phyloP scores from a whole-genome alignment of 2,888 invertebrate genomes.

The Latrodectus elegans region DNA sequence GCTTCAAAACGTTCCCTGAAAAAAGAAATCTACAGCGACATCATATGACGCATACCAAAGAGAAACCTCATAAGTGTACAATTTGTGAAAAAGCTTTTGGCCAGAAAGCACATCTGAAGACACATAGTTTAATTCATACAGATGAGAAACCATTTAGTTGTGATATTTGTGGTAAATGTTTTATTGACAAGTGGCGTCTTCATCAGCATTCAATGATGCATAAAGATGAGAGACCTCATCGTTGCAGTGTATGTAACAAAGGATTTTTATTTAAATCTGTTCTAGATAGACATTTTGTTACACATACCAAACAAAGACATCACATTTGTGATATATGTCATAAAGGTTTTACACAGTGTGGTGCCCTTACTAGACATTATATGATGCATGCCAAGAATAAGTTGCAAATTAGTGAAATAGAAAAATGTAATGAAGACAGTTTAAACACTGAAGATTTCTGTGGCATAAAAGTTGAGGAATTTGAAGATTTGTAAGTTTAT shows the following conservation, averaged over 20 bases:
- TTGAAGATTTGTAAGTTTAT: too few relatives aligned
- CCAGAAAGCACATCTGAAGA: constrained; percentile 7
- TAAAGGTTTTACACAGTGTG: not conserved
- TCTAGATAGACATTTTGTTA: not conserved
- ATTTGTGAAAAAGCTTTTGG: constrained; percentile 10
- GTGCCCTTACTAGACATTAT: not conserved
- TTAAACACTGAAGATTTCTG: too few relatives aligned
- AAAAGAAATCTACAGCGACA: constrained; percentile 4
- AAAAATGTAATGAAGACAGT: too few relatives aligned
- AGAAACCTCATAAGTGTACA: constrained; percentile 1
- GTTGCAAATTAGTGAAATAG: not conserved
- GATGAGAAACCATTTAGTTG: constrained; percentile 12
- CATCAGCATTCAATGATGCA: not conserved
- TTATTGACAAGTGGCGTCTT: not conserved
- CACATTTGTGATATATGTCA: not conserved
- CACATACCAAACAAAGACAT: not conserved
- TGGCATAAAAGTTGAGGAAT: too few relatives aligned
- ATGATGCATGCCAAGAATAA: not conserved
- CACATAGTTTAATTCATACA: constrained; percentile 1
- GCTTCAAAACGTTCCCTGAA: not conserved
- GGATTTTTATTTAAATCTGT: not conserved
- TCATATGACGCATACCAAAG: constrained; percentile 3
- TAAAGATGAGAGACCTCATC: not conserved
- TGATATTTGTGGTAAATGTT: not conserved
- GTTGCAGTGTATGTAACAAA: not conserved